These are phyloP conservation scores for Drosophila basisetae DNA, from an alignment of 2,888 invertebrate species.

Conservation along the genomic window DNA sequence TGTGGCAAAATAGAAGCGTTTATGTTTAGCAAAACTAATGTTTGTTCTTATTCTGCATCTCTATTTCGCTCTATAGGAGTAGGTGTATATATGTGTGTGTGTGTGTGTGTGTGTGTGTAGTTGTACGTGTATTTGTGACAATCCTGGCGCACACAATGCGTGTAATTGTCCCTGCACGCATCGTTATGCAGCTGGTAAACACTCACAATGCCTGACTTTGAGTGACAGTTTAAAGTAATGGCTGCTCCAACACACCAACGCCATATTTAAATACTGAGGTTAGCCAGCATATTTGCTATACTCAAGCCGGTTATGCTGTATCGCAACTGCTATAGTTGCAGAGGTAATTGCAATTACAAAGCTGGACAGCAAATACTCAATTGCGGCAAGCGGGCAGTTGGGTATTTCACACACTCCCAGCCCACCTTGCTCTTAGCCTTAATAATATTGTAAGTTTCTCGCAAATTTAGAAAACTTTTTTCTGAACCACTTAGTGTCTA, in stretches of 20 bases:
- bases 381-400: background rate
- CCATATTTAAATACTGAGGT: conserved; percentile 19
- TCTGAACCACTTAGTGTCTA: background rate
- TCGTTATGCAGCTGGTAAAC: conserved; percentile 35
- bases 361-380: conserved; percentile 2
- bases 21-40: conserved; percentile 64
- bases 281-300: conserved; percentile 4
- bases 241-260: conserved; percentile 21
- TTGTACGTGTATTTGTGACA: conserved; percentile 18
- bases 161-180: conserved; percentile 59
- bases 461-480: background rate
- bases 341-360: conserved; percentile 4
- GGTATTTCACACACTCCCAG: background rate
- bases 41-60: conserved; percentile 38
- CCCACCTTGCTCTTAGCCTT: background rate
- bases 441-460: background rate
- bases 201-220: conserved; percentile 43
- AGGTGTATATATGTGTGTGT: background rate
- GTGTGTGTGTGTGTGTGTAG: conserved; percentile 6
- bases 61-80: background rate
- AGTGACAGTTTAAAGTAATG: conserved; percentile 54
- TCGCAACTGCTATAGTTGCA: background rate
- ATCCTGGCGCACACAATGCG: conserved; percentile 45
- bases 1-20: conserved; percentile 67
- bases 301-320: background rate